These are phyloP conservation scores for Erebia aethiops DNA, from an alignment of 2,888 invertebrate species.

Conservation along the genomic window DNA sequence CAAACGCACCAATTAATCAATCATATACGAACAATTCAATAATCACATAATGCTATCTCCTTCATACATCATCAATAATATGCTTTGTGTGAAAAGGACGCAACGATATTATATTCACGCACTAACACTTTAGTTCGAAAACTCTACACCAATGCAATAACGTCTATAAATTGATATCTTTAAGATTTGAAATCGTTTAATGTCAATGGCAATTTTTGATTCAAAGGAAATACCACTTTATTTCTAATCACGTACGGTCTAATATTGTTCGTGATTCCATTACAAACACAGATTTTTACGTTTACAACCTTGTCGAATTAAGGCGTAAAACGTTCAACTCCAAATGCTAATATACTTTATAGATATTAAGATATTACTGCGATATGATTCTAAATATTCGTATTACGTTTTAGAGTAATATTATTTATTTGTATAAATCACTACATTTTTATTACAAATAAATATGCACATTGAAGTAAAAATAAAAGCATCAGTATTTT, in stretches of 20 bases:
- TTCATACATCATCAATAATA: neutral
- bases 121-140: neutral
- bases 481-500: no score
- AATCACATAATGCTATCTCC: conserved; percentile 15
- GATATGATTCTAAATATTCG: conserved; percentile 6
- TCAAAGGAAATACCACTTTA: conserved; percentile 8
- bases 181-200: neutral
- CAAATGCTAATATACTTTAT: neutral
- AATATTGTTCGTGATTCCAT: neutral
- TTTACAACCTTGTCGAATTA: conserved; percentile 1
- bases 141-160: neutral
- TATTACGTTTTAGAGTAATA: neutral
- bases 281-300: neutral
- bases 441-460: neutral
- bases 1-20: conserved; percentile 21
- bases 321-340: neutral
- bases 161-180: neutral
- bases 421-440: neutral
- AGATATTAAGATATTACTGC: neutral
- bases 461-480: no score
- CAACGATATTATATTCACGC: neutral
- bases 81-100: conserved; percentile 13
- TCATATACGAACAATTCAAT: neutral
- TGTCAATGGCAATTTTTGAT: neutral
- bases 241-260: neutral